phyloP scores from a whole-genome alignment of 2,888 invertebrate species.

The Unio delphinus region DNA sequence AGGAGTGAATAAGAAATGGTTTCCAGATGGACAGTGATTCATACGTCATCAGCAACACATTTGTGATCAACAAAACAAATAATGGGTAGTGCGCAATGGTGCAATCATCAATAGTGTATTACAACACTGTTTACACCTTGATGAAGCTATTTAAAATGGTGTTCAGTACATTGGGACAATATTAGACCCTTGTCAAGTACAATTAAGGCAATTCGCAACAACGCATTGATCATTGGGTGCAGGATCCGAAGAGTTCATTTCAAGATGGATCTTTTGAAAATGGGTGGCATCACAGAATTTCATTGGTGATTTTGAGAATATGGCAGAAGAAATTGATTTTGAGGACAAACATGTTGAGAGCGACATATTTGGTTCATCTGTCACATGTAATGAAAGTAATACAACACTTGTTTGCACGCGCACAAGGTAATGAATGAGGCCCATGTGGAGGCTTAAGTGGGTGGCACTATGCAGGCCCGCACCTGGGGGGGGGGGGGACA shows the following conservation, averaged over 20 bases:
- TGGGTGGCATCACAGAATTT: slow-evolving; percentile 10
- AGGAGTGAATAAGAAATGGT: neutral
- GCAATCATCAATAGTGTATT: slow-evolving; percentile 8
- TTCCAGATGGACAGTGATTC: slow-evolving; percentile 4
- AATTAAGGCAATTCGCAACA: slow-evolving; percentile 20
- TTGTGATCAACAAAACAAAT: slow-evolving; percentile 3
- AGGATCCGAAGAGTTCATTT: slow-evolving; percentile 5
- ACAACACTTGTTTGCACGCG: slow-evolving; percentile 14
- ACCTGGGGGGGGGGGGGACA: too few relatives aligned
- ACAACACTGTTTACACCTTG: slow-evolving; percentile 12
- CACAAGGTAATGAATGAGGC: slow-evolving; percentile 14
- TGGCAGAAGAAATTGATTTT: slow-evolving; percentile 1
- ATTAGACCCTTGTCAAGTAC: slow-evolving; percentile 15
- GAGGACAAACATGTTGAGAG: slow-evolving; percentile 9
- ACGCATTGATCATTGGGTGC: slow-evolving; percentile 19
- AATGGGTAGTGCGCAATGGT: slow-evolving; percentile 12
- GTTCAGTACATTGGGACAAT: slow-evolving; percentile 12
- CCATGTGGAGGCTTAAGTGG: slow-evolving; percentile 5
- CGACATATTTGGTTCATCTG: slow-evolving; percentile 10
- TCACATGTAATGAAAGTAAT: slow-evolving; percentile 14
- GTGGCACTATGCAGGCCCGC: neutral
- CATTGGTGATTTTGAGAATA: slow-evolving; percentile 13
- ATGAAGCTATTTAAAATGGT: slow-evolving; percentile 11
- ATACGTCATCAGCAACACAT: slow-evolving; percentile 2
- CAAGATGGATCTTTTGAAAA: too few relatives aligned